Conservation (phyloP, 2,797 vertebrate species). For the Parotocinclus haroldoi region DNA sequence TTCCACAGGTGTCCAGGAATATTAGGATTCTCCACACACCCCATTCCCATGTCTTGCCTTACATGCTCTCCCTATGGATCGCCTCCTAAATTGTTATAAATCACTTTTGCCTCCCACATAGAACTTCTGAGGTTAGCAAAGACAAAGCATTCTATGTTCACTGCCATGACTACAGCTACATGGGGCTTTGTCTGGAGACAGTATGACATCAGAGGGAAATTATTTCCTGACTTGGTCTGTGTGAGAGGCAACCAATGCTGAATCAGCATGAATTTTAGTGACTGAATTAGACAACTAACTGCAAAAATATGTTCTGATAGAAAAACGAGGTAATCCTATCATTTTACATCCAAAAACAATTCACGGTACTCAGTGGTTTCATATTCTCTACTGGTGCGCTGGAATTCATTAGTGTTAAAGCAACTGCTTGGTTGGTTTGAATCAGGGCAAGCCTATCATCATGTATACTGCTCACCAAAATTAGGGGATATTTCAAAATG, state of each 20-base stretch:
- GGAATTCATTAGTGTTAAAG: background rate
- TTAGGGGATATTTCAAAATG: too few relatives aligned
- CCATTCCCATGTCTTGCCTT: background rate
- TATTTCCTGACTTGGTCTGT: conserved; percentile 17
- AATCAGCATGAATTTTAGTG: conserved; percentile 38
- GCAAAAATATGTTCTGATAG: conserved; percentile 5
- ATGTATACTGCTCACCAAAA: too few relatives aligned
- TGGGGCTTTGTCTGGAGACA: conserved; percentile 16
- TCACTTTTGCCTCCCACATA: conserved; percentile 52
- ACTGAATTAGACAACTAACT: background rate
- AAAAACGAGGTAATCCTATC: background rate
- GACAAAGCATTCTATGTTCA: conserved; percentile 73
- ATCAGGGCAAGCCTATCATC: background rate
- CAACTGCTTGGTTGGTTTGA: background rate
- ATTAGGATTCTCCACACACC: conserved; percentile 12
- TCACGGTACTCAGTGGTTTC: too few relatives aligned
- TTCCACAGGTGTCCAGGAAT: conserved; percentile 3
- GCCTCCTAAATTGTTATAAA: conserved; percentile 27
- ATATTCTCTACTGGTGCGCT: background rate
- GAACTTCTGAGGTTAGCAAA: conserved; percentile 53
- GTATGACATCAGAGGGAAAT: conserved; percentile 37
- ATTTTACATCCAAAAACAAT: conserved; percentile 4
- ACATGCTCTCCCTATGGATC: conserved; percentile 17
- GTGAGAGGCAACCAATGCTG: conserved; percentile 12
- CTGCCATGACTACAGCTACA: conserved; percentile 18